These are phyloP conservation scores for Orgyia antiqua DNA, from an alignment of 2,888 invertebrate genomes.

Conservation along the genomic window DNA sequence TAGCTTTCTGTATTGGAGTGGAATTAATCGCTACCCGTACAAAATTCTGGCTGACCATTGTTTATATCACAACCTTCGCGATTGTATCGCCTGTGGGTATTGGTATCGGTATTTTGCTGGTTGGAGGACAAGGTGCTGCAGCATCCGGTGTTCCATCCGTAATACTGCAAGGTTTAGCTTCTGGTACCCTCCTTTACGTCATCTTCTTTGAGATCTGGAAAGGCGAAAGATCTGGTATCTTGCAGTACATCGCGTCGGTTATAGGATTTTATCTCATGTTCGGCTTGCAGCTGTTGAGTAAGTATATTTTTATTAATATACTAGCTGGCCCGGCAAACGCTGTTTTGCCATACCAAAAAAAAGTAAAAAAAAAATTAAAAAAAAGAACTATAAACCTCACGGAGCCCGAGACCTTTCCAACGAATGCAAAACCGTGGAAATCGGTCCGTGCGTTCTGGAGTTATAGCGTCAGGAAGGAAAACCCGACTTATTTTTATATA, in stretches of 20 bases:
- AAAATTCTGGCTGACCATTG: constrained; percentile 76
- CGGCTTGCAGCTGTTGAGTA: constrained; percentile 79
- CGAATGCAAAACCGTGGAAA: too few relatives aligned
- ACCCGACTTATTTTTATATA: too few relatives aligned
- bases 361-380: too few relatives aligned
- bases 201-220: constrained; percentile 96
- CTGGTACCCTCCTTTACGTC: constrained; percentile 95
- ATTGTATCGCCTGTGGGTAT: constrained; percentile 89
- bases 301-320: constrained; percentile 48
- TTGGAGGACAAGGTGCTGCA: constrained; percentile 76
- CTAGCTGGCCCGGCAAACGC: too few relatives aligned
- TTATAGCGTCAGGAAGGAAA: too few relatives aligned
- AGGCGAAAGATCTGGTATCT: constrained; percentile 76
- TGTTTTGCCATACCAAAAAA: too few relatives aligned
- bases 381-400: too few relatives aligned
- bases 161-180: constrained; percentile 89
- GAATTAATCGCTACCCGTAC: constrained; percentile 87
- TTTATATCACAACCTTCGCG: constrained; percentile 87
- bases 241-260: constrained; percentile 82
- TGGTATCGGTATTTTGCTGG: constrained; percentile 83
- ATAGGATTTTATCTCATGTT: constrained; percentile 86
- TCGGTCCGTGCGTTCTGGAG: too few relatives aligned
- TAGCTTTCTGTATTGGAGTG: constrained; percentile 92
- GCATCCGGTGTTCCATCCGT: constrained; percentile 81
- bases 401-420: too few relatives aligned